Base-by-base conservation (phyloP, 1,140 invertebrate genomes). In the Lepidotrigona ventralis region DNA sequence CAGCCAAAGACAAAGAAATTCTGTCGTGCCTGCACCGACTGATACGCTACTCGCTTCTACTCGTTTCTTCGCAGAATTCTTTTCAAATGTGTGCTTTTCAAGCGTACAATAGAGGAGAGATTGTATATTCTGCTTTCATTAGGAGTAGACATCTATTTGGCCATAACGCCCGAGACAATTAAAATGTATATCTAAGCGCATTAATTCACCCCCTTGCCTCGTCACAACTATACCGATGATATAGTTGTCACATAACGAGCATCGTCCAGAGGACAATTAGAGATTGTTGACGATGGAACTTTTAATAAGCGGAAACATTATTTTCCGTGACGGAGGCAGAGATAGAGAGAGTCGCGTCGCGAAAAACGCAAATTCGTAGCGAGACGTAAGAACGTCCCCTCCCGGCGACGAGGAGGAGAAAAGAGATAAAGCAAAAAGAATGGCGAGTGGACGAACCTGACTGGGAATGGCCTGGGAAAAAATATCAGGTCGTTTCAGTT, bases 221-320 rank as follows among this genome's bases (percentile, higher is more conserved):
- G 3, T 53, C 69, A 9, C 23, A 11, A 6, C 51, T 8, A 19
- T 6, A n/a, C n/a, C 14, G 21, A 71, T 26, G 14, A 1, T 46
- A 46, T n/a, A 2, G 1, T 11, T 51, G 60, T n/a, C 14, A 17
- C 33, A n/a, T 29, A 76, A 64, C 23, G 29, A 46, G n/a, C 12
- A 29, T 15, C 58, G 53, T 51, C 60, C n/a, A n/a, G 0, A 29
- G 19, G 17, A 21, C 51, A 29, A 6, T 63, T 14, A 15, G 23
- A n/a, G 29, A 21, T 46, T 19, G 15, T 46, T 53, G 60, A 72
- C 51, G 33, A 81, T 21, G 29, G 51, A 81, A 81, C 79, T 81
- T 81, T 74, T 81, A 75, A 81, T 74, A 81, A 81, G 58, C 60
- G 79, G 56, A 74, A 74, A 81, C 56, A 81, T 66, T 81, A 66